Conservation (phyloP, 2,888 invertebrate genomes). For the Lasioglossum villosulum region DNA sequence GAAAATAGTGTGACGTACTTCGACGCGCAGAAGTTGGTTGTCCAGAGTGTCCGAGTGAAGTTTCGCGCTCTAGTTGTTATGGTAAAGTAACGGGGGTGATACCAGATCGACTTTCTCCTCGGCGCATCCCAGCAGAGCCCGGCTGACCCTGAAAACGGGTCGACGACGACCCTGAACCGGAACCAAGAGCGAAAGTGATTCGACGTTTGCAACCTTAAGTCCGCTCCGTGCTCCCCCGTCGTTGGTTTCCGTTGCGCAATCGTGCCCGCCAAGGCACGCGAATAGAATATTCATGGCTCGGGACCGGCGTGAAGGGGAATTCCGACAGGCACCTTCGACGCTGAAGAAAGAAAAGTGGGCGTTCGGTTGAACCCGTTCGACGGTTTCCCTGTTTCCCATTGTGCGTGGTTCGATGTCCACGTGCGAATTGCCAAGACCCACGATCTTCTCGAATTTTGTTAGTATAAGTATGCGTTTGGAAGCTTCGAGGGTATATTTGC, state of each 20-base stretch:
- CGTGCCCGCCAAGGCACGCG: conserved; percentile 70
- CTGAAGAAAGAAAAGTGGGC: conserved; percentile 29
- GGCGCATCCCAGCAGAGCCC: conserved; percentile 30
- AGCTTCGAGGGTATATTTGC: background rate
- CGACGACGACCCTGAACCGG: conserved; percentile 76
- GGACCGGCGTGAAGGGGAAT: background rate
- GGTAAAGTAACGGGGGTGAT: background rate
- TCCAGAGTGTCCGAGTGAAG: background rate
- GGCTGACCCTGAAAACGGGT: conserved; percentile 71
- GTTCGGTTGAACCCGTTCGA: background rate
- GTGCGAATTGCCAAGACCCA: background rate
- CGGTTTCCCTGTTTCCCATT: conserved; percentile 2
- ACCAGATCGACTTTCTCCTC: background rate
- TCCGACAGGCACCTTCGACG: conserved; percentile 20
- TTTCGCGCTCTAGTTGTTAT: background rate
- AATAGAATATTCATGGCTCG: conserved; percentile 71
- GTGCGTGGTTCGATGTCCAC: background rate
- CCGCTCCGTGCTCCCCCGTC: conserved; percentile 39
- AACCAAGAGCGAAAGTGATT: conserved; percentile 80
- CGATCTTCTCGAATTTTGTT: too few species aligned
- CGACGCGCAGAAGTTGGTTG: background rate
- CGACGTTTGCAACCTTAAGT: conserved; percentile 60
- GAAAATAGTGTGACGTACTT: background rate
- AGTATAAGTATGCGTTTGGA: too few species aligned
- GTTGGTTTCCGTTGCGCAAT: conserved; percentile 61